Evolutionary conservation across 1,140 invertebrate genomes (phyloP).

Genomic region (Musca domestica): DNA sequence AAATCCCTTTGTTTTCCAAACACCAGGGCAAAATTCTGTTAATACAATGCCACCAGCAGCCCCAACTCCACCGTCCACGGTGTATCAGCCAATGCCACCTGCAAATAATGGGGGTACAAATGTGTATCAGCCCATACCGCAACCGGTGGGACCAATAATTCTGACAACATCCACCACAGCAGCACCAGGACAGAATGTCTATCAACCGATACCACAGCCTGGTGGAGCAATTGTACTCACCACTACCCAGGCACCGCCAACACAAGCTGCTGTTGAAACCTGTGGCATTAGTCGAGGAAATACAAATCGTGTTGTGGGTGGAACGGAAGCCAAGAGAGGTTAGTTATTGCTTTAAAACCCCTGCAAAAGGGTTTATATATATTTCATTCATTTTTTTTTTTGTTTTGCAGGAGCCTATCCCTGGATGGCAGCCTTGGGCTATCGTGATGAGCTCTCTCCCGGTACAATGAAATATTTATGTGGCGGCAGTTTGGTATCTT

Average conservation of each 20-base stretch:
- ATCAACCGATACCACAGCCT: background rate
- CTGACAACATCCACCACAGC: background rate
- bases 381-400: background rate
- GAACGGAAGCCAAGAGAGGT: conserved; percentile 46
- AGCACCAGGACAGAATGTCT: background rate
- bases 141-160: background rate
- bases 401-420: conserved; percentile 63
- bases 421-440: conserved; percentile 71
- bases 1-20: no score
- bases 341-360: background rate
- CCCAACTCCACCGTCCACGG: no score
- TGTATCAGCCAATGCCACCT: no score
- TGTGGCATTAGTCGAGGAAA: conserved; percentile 41
- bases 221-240: background rate
- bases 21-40: no score
- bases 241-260: background rate
- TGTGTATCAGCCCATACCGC: no score
- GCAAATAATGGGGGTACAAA: no score
- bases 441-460: conserved; percentile 53
- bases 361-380: background rate
- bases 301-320: conserved; percentile 53
- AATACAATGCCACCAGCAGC: no score
- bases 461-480: conserved; percentile 65
- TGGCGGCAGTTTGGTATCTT: conserved; percentile 75
- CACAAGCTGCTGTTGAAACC: background rate